Base-by-base conservation (phyloP, 2,797 vertebrate species). In the Craterocephalus amniculus region DNA sequence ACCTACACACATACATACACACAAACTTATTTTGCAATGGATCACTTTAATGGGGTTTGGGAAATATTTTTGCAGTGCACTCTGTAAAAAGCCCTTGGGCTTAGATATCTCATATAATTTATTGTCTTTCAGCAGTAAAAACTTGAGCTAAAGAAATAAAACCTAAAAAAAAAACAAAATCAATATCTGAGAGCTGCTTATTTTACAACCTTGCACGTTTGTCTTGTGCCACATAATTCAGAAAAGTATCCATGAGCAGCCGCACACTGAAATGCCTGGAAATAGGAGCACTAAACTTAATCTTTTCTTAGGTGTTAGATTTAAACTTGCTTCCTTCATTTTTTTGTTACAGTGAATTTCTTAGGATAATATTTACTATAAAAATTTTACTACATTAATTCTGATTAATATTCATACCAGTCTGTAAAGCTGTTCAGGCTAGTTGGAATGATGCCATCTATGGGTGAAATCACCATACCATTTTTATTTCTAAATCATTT, bases 51-150 rank as follows among this genome's bases (percentile, higher is more conserved):
- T 72, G 26, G 0, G 26, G 29, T 74, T 81, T 76, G 43, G 62
- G 31, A 70, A 55, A 45, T 71, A 66, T 51, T 63, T 57, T 22
- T 63, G 34, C 9, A 35, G 16, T 55, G 66, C 64, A 58, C 27
- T 73, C 48, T 61, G 40, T 67, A 59, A 29, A 75, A 59, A 24
- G 35, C 64, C 49, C 22, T 0, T 63, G 49, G 74, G 58, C 34
- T 78, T 32, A 51, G 79, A 82, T 79, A 65, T 65, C 31, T 70
- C 20, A 40, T 4, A 10, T 35, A 11, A 16, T 56, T 26, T 55
- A 13, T 68, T 69, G 62, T 74, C 63, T 73, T 70, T 80, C 27
- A 78, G 51, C 40, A 43, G 20, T 1, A 0, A 74, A 70, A 63
- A 62, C 26, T 69, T 58, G 16, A 40, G 35, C 7, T 52, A 24